Evolutionary conservation across 1,140 invertebrate genomes (phyloP).

Genomic region (Holcopasites calliopsidis): DNA sequence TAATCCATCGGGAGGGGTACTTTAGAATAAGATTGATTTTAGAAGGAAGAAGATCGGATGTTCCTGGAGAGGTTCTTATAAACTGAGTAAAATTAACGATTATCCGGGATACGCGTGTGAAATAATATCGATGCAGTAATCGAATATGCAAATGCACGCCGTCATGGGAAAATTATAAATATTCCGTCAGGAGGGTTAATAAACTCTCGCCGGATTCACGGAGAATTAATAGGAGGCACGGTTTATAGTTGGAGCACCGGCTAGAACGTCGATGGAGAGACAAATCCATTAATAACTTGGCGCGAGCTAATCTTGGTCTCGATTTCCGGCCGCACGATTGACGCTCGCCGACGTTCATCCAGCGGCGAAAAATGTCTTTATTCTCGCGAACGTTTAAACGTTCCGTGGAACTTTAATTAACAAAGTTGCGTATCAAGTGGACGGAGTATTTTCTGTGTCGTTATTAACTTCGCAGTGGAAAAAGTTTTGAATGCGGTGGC

Average conservation of each 20-base stretch:
- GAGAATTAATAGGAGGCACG: neutral
- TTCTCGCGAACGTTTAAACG: neutral
- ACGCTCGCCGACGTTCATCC: too few relatives aligned
- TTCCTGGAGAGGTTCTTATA: too few relatives aligned
- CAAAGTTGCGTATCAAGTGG: slow-evolving; percentile 26
- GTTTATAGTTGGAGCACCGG: neutral
- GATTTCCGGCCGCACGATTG: neutral
- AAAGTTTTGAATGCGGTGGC: slow-evolving; percentile 3
- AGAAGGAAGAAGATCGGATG: too few relatives aligned
- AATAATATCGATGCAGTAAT: too few relatives aligned
- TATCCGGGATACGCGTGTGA: too few relatives aligned
- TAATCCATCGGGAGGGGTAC: slow-evolving; percentile 59
- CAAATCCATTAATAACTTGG: neutral
- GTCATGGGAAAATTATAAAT: too few relatives aligned
- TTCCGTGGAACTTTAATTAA: slow-evolving; percentile 33
- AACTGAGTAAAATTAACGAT: too few relatives aligned
- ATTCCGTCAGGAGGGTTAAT: too few relatives aligned
- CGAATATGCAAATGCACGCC: too few relatives aligned
- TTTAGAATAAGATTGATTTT: neutral
- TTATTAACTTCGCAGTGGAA: slow-evolving; percentile 13
- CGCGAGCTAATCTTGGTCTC: neutral
- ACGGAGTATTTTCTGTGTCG: slow-evolving; percentile 1
- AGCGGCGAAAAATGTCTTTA: slow-evolving; percentile 1
- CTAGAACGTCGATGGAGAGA: neutral
- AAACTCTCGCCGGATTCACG: too few relatives aligned